Evolutionary conservation across 2,888 invertebrate genomes (phyloP), one percentile per base, ranked within the genome.

Genomic region (Drosophila conformis): DNA sequence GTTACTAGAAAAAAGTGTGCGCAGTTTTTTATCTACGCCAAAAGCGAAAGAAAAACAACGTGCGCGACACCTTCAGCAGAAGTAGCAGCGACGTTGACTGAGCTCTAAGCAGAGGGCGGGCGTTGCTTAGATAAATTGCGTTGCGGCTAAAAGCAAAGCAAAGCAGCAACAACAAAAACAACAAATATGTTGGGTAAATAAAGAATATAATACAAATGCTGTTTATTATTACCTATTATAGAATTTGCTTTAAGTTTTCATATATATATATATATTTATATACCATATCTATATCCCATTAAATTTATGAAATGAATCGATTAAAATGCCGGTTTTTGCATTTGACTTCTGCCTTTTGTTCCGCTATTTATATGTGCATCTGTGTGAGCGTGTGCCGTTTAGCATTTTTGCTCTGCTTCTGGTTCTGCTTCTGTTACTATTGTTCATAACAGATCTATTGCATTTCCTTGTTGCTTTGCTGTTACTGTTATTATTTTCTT

Each of bases 101-200:
- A 56, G 69, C 78, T 67, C 67, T 58, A 67, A 56, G 69, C 78
- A 56, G 60, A 72, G 69, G 75, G 66, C 75, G 69, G 71, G 66
- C 76, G 78, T 82, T 84, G 85, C 80, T 87, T 79, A 81, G 83
- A 87, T 77, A 88, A 88, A 85, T 85, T 85, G 85, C 85, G 85
- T 85, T 85, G 83, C 86, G 85, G 86, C 78, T 83, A 88, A 88
- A 83, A 80, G 78, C 83, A 76, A 75, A 75, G 48, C 76, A 67
- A 56, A 72, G 70, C 68, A 73, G 63, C 52, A 77, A 46, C 21
- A 25, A 67, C 58, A 72, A 69, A 64, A 72, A 59, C 54, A 49
- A 73, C 86, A 84, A 82, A 84, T 78, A 89, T 89, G 90, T 87
- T 89, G 80, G 89, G 89, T 89, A 89, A 89, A 89, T 90, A 88